Conservation (phyloP, 2,888 invertebrate species). For the Cordilura impudica region DNA sequence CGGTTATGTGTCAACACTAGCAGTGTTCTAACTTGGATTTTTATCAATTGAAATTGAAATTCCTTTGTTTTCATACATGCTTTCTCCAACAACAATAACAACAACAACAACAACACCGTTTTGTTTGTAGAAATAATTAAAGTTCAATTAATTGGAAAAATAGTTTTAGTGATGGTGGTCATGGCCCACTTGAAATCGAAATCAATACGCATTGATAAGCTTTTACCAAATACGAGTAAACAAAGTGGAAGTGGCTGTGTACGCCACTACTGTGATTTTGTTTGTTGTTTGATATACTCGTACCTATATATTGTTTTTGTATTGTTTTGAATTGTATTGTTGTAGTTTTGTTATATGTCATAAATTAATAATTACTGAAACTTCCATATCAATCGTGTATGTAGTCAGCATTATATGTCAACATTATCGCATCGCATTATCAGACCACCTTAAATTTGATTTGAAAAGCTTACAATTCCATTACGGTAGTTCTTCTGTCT, state of each 20-base stretch:
- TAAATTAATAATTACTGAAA: conserved; percentile 60
- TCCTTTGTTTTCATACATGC: not conserved
- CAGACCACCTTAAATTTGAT: not conserved
- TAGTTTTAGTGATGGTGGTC: conserved; percentile 54
- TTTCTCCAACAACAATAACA: not conserved
- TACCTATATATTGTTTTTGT: conserved; percentile 23
- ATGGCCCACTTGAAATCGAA: conserved; percentile 60
- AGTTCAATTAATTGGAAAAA: conserved; percentile 50
- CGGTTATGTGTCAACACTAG: too few species aligned
- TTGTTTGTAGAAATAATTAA: conserved; percentile 53
- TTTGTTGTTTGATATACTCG: conserved; percentile 24
- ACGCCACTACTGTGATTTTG: conserved; percentile 22
- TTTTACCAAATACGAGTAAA: conserved; percentile 57
- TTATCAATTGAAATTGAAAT: not conserved
- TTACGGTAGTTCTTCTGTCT: not conserved
- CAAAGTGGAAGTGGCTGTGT: conserved; percentile 37
- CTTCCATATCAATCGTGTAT: conserved; percentile 25
- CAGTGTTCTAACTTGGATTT: not conserved
- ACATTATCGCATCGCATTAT: conserved; percentile 34
- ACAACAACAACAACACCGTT: not conserved
- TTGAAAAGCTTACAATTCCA: conserved; percentile 4
- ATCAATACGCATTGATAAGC: conserved; percentile 56
- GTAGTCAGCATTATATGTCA: conserved; percentile 15
- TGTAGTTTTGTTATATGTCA: conserved; percentile 41
- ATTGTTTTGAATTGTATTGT: conserved; percentile 25